Percentiles rank a stretch among this genome's conserved stretches.
Conservation (phyloP, 2,888 invertebrate genomes). For the Eupithecia pulchellata region DNA sequence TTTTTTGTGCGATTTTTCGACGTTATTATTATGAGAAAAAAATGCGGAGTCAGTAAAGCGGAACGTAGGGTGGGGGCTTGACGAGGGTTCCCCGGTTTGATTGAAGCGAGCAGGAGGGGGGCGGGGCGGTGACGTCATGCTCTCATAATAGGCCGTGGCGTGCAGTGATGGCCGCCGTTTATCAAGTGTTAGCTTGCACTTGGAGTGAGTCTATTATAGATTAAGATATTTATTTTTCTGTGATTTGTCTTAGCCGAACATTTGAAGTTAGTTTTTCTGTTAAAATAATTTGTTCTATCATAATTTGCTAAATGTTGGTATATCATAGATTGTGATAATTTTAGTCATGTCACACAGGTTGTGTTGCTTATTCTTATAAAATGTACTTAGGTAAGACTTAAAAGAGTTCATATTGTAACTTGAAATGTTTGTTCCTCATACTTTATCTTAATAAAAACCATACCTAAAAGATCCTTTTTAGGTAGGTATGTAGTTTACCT, state of each 20-base stretch:
- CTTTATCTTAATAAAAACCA: neutral
- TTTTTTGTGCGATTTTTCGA: slow-evolving; percentile 84
- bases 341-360: neutral
- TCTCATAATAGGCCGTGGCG: slow-evolving; percentile 84
- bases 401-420: neutral
- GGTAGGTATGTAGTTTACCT: too few relatives aligned
- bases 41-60: slow-evolving; percentile 84
- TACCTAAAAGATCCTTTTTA: too few relatives aligned
- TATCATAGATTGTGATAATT: neutral
- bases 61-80: slow-evolving; percentile 83
- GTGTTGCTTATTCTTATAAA: neutral
- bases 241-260: neutral
- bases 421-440: neutral
- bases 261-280: neutral
- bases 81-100: slow-evolving; percentile 85
- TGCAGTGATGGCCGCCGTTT: slow-evolving; percentile 85
- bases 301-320: neutral
- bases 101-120: slow-evolving; percentile 82
- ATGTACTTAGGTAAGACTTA: neutral
- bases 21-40: slow-evolving; percentile 85
- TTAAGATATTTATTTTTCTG: slow-evolving; percentile 38
- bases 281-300: neutral
- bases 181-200: slow-evolving; percentile 80
- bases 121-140: slow-evolving; percentile 85
- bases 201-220: slow-evolving; percentile 58